Conservation (phyloP, 2,888 invertebrate species). For the Eulithis testata region DNA sequence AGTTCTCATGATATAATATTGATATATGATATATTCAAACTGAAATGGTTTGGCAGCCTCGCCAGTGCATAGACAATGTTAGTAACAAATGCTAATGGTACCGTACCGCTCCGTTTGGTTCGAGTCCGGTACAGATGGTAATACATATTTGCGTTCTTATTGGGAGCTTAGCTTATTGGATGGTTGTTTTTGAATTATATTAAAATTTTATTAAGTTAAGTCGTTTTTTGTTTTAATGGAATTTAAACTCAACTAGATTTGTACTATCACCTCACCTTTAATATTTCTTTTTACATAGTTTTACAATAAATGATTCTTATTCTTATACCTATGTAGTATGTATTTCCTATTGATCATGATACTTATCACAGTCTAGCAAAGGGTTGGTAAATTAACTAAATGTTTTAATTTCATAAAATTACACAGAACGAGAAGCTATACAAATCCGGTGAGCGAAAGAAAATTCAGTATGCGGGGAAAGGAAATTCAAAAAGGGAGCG, state of each 20-base stretch:
- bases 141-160: conserved; percentile 40
- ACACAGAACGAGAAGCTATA: conserved; percentile 23
- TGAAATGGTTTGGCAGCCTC: too few relatives aligned
- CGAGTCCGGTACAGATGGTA: conserved; percentile 35
- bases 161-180: conserved; percentile 28
- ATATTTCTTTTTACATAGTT: too few relatives aligned
- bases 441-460: not conserved
- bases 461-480: conserved; percentile 19
- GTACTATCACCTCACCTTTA: too few relatives aligned
- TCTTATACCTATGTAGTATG: too few relatives aligned
- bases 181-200: conserved; percentile 17
- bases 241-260: too few relatives aligned
- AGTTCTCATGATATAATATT: too few relatives aligned
- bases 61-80: not conserved
- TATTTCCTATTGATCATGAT: too few relatives aligned
- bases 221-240: not conserved
- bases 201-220: not conserved
- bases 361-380: too few relatives aligned
- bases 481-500: conserved; percentile 9
- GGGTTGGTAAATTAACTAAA: too few relatives aligned
- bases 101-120: conserved; percentile 15
- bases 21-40: too few relatives aligned
- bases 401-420: too few relatives aligned
- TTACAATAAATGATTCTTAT: too few relatives aligned
- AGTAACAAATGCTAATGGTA: conserved; percentile 8